These are phyloP conservation scores for Xestia c-nigrum DNA, from an alignment of 2,888 invertebrate species.

Conservation along the genomic window DNA sequence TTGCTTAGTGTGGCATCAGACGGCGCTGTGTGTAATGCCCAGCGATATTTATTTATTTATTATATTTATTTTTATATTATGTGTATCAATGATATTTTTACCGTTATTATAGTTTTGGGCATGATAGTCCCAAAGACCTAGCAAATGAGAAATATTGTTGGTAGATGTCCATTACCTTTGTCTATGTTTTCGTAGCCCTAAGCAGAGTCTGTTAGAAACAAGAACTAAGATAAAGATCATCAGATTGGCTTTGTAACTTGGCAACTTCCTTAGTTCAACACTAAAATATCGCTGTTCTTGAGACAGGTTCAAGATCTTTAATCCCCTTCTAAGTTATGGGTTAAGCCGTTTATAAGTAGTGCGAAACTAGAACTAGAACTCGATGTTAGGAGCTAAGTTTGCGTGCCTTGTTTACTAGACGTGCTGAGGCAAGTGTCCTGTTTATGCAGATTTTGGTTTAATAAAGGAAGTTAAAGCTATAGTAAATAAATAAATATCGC, in stretches of 20 bases:
- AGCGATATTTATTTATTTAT: too few relatives aligned
- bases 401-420: constrained; percentile 9
- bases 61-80: too few relatives aligned
- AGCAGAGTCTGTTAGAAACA: constrained; percentile 13
- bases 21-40: too few relatives aligned
- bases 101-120: neutral
- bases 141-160: neutral
- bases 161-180: neutral
- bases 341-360: constrained; percentile 49
- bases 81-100: neutral
- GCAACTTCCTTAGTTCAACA: constrained; percentile 41
- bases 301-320: constrained; percentile 58
- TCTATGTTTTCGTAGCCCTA: neutral
- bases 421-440: constrained; percentile 10
- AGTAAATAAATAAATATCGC: too few relatives aligned
- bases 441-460: constrained; percentile 39
- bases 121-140: neutral
- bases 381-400: constrained; percentile 40
- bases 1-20: too few relatives aligned
- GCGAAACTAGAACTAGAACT: constrained; percentile 45
- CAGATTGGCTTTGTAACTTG: constrained; percentile 44
- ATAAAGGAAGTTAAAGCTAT: neutral
- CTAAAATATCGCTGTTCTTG: constrained; percentile 46
- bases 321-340: constrained; percentile 49
- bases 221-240: constrained; percentile 29